Evolutionary conservation across 1,140 invertebrate species (phyloP).

Genomic region (Ceratosolen fusciceps): DNA sequence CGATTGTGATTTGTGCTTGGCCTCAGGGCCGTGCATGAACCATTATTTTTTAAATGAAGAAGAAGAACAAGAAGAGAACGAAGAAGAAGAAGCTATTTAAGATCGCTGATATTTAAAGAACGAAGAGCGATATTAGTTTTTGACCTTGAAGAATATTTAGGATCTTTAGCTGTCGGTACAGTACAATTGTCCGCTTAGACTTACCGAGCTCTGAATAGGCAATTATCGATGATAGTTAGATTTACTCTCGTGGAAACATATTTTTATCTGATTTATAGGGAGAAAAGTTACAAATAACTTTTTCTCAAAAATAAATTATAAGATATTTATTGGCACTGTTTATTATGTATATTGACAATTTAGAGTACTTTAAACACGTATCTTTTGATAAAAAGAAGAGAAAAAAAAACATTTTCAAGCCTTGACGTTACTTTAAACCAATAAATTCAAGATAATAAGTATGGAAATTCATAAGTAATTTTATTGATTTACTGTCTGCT

Average conservation of each 20-base stretch:
- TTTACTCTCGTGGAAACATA: background rate
- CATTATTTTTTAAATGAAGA: background rate
- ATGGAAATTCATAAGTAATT: too few species aligned
- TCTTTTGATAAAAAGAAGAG: too few species aligned
- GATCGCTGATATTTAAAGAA: background rate
- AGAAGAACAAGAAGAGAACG: too few species aligned
- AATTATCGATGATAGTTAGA: slow-evolving; percentile 27
- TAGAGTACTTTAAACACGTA: too few species aligned
- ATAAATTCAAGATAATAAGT: too few species aligned
- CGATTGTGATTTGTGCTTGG: background rate
- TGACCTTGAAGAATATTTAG: slow-evolving; percentile 35
- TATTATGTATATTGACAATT: too few species aligned
- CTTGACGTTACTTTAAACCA: too few species aligned
- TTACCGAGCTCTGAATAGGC: background rate
- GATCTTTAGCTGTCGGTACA: background rate
- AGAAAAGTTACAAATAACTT: background rate
- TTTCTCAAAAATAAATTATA: background rate
- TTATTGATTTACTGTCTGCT: too few species aligned
- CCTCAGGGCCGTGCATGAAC: background rate
- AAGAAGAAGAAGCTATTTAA: too few species aligned
- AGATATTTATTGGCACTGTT: too few species aligned
- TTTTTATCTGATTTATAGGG: slow-evolving; percentile 8
- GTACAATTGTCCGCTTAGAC: background rate
- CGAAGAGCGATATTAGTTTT: slow-evolving; percentile 26
- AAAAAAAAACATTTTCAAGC: too few species aligned